Base-by-base conservation (phyloP, 2,797 vertebrate genomes). In the Gymnoscopelus microlampas region DNA sequence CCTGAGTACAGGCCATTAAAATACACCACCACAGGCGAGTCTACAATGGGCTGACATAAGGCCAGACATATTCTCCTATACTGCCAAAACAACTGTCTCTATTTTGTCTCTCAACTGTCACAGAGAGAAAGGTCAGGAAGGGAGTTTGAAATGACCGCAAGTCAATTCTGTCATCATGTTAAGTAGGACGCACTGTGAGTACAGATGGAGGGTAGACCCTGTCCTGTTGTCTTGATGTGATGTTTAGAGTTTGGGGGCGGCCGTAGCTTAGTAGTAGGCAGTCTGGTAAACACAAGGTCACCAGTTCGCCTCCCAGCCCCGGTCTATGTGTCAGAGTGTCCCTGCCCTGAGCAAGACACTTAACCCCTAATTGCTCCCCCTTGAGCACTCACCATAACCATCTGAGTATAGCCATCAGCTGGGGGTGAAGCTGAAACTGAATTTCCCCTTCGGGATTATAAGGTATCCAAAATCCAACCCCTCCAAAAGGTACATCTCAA, bases 1-100 rank as follows among this genome's bases (percentile, higher is more conserved):
- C 58, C 77, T 66, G 83, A 88, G 77, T 44, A 44, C 39, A 88
- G 77, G 75, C 85, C 84, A 78, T 89, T 90, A 85, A 84, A 91
- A 83, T 79, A 65, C 70, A 83, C 68, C 80, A 85, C 86, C 89
- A 87, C 84, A 86, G 85, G 85, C 19, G 19, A 19, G 19, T 1
- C 80, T 76, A 83, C 80, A 80, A 79, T 81, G 77, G 70, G 71
- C 69, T 56, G 53, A 26, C 53, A 65, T 68, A 70, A 60, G 39
- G 60, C 66, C 81, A 76, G 70, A 81, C 75, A 71, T 60, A 70
- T 54, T 71, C 53, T 66, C 66, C 51, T 58, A 19, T 19, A 6
- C 63, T 77, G 76, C 81, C 76, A 83, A 79, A 80, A 86, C 73
- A 73, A 71, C 63, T 49, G 65, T 8, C 53, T 2, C 29, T 14